Percentiles rank a stretch among this genome's conserved stretches.
Conservation (phyloP, 1,140 invertebrate genomes). For the Drosophila pseudoananassae region DNA sequence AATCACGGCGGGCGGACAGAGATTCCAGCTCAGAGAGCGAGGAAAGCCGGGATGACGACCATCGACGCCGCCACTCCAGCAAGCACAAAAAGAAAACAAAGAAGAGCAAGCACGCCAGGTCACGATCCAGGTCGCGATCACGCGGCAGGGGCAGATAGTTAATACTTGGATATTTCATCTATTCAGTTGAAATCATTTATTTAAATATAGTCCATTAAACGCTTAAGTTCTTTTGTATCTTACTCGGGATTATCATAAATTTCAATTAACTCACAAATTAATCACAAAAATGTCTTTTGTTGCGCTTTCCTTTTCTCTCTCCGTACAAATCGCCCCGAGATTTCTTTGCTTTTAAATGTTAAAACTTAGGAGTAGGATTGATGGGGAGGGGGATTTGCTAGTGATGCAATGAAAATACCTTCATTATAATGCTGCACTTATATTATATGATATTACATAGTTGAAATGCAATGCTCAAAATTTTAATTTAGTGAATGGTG, state of each 20-base stretch:
- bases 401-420: conserved; percentile 46
- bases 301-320: conserved; percentile 43
- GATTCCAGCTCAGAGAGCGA: conserved; percentile 39
- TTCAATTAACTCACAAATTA: conserved; percentile 76
- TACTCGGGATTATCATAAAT: conserved; percentile 75
- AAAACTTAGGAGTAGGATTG: conserved; percentile 43
- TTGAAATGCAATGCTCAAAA: conserved; percentile 24
- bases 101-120: conserved; percentile 76
- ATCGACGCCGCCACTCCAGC: conserved; percentile 45
- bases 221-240: conserved; percentile 55
- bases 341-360: conserved; percentile 17
- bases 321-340: conserved; percentile 15
- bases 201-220: conserved; percentile 65
- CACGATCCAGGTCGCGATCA: conserved; percentile 70
- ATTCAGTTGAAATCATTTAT: conserved; percentile 66
- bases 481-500: conserved; percentile 11
- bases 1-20: conserved; percentile 25
- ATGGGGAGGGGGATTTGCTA: conserved; percentile 21
- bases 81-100: conserved; percentile 82
- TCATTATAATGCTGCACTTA: conserved; percentile 37
- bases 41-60: conserved; percentile 28
- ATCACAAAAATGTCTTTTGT: conserved; percentile 72
- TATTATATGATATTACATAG: conserved; percentile 46
- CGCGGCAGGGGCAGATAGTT: conserved; percentile 59
- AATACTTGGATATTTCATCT: conserved; percentile 14